Evolutionary conservation across 37 sponge, comb jelly and placozoan genomes (phyloP), one percentile per base, ranked within the genome.

Genomic region (Aplysina aerophoba): DNA sequence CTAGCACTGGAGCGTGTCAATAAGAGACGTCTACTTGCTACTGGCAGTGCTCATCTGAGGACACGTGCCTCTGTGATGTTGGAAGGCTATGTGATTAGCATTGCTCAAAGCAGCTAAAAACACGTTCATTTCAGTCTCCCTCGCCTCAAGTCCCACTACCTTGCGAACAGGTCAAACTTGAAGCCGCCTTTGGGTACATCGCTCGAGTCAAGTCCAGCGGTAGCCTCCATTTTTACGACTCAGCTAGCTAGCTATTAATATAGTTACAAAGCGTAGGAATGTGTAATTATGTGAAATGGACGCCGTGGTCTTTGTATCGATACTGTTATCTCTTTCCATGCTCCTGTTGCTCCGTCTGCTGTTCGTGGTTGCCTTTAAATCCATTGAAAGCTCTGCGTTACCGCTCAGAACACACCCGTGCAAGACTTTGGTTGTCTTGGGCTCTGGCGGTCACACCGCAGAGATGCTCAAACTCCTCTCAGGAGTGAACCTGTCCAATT

Each of bases 361-460:
- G 4, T 62, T 13, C 24, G 4, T 28, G 5, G 24, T 28, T 62
- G 24, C 11, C 24, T 28, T 62, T 4, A 28, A 28, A 13, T 6
- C 2, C 27, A 62, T 28, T n/a, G 2, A 3, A 6, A 62, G 28
- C 28, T 28, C 64, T 13, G 2, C 64, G 4, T 2, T 62, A 62
- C 5, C 24, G 11, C 27, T 28, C n/a, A 79, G 90, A 56, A 80
- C 85, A 0, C 22, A 33, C 14, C 89, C 89, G 5, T 86, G 90
- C 38, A 86, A 78, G 59, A 91, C 93, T 21, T 54, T 95, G 36
- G 36, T 93, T 27, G 93, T 98, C 13, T 57, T 95, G 31, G 98
- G 98, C 11, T 95, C 98, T 15, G 98, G 98, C 1, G 99, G 99
- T 0, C 99, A 98, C 87, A 94, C 97, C 1, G 84, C 92, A 22